Base-by-base conservation (phyloP, 2,888 invertebrate species). In the Drosophila austrosaltans region DNA sequence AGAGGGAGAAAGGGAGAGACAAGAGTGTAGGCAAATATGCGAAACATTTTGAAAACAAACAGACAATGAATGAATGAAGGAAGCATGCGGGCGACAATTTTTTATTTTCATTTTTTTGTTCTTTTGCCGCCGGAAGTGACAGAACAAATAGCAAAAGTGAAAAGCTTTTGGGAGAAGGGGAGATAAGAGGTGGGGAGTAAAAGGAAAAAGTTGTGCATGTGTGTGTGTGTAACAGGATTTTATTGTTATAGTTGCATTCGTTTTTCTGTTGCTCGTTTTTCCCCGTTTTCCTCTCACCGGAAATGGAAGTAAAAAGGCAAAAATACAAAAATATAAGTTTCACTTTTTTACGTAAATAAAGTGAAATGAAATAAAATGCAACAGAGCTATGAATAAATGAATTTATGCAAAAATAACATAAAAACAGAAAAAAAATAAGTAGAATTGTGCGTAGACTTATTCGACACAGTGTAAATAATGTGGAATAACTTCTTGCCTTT, bases 111-210 rank as follows among this genome's bases (percentile, higher is more conserved):
- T 32, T 32, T 36, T 36, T 36, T 36, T 36, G 36, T 36, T 8
- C 36, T 36, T 36, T 36, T 65, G 36, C 36, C 85, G 73, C 70
- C 88, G 84, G 84, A 88, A 88, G 83, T 85, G 86, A 81, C 84
- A 79, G 81, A 78, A 86, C 84, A 86, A 85, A 85, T 86, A 79
- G 79, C 68, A 88, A 88, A 81, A 87, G 78, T 82, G 74, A 78
- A 78, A 75, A 58, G 77, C 62, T 66, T 22, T 32, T 5, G 1
- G 10, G 25, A 30, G 58, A 60, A 44, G 16, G 30, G 3, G 1
- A 6, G 20, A 25, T 7, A n/a, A 32, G 48, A 36, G 8, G 12
- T 1, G 42, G 6, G 20, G 56, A 4, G 1, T 30, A 28, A 28
- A 28, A 8, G 40, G 30, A 32, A 56, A 39, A 54, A 30, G 56